Evolutionary conservation across 2,797 vertebrate species (phyloP).

Genomic region (Mallotus villosus): DNA sequence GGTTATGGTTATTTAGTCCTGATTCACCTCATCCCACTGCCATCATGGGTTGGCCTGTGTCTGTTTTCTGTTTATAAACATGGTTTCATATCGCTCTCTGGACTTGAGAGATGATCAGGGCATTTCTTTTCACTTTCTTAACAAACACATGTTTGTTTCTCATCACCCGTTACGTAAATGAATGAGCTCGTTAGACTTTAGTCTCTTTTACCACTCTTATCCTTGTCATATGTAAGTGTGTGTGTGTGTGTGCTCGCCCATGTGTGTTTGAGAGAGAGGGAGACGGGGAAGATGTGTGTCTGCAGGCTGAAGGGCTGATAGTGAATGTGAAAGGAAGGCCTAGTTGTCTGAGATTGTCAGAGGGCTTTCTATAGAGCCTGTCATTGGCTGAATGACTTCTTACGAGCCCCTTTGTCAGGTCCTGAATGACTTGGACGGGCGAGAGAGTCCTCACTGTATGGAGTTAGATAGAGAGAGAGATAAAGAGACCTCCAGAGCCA

Average conservation of each 20-base stretch:
- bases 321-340: conserved; percentile 47
- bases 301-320: conserved; percentile 29
- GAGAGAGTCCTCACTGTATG: conserved; percentile 31
- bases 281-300: conserved; percentile 23
- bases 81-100: conserved; percentile 2
- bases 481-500: conserved; percentile 28
- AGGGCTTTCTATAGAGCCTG: conserved; percentile 34
- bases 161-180: background rate
- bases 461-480: too few relatives aligned
- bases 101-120: background rate
- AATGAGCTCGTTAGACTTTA: background rate
- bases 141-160: background rate
- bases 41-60: background rate
- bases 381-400: conserved; percentile 51
- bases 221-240: background rate
- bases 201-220: background rate
- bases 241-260: background rate
- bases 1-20: background rate
- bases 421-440: conserved; percentile 49
- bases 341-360: conserved; percentile 50
- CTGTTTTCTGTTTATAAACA: conserved; percentile 22
- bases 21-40: background rate
- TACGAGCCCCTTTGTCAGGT: conserved; percentile 52
- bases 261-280: background rate
- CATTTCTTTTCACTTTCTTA: background rate